phyloP scores from a whole-genome alignment of 2,888 invertebrate genomes.

The Heliconius ethilla region DNA sequence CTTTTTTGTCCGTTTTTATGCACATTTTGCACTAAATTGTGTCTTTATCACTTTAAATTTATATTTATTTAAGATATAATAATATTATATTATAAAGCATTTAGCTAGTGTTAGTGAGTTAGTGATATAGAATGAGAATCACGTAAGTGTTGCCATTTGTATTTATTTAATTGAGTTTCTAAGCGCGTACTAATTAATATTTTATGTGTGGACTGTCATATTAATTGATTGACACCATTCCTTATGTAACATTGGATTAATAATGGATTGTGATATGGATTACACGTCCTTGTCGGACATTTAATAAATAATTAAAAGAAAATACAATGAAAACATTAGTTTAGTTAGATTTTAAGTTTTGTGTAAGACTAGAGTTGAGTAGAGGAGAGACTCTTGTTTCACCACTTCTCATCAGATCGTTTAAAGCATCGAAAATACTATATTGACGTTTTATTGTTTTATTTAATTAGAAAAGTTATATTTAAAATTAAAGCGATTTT shows the following conservation, averaged over 20 bases:
- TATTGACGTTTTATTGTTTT: not conserved
- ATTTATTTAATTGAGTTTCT: slow-evolving; percentile 36
- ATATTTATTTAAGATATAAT: slow-evolving; percentile 25
- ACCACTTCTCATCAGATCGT: not conserved
- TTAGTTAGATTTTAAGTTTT: not conserved
- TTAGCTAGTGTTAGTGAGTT: slow-evolving; percentile 40
- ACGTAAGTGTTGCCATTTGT: slow-evolving; percentile 41
- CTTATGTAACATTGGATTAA: slow-evolving; percentile 37
- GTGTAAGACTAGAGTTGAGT: too few relatives aligned
- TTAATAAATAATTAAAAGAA: not conserved
- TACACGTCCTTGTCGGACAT: not conserved
- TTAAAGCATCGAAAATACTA: not conserved
- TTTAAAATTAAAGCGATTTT: not conserved
- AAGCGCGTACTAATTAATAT: slow-evolving; percentile 45
- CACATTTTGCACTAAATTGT: slow-evolving; percentile 62
- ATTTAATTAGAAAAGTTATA: not conserved
- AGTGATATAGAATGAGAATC: slow-evolving; percentile 44
- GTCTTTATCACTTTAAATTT: slow-evolving; percentile 37
- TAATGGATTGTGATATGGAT: slow-evolving; percentile 23
- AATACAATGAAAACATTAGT: not conserved
- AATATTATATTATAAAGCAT: slow-evolving; percentile 14
- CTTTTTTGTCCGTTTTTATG: slow-evolving; percentile 60
- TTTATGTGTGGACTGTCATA: slow-evolving; percentile 42
- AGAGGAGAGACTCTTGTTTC: not conserved
- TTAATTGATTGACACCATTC: slow-evolving; percentile 43